Evolutionary conservation across 2,888 invertebrate genomes (phyloP), one percentile per base, ranked within the genome.

Genomic region (Eueremaeus valkanovi): DNA sequence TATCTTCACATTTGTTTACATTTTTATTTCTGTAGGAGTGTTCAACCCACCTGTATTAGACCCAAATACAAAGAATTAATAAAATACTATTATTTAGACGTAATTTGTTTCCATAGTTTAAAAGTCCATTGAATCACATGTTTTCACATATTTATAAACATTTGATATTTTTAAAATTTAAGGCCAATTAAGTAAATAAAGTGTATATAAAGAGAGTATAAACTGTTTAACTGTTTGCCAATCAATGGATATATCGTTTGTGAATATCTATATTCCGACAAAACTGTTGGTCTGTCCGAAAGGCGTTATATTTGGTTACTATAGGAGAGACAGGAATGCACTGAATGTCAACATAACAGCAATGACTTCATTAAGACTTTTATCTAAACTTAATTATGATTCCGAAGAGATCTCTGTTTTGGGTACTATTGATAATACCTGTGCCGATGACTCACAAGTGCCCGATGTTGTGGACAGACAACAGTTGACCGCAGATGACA

Each of bases 291-390:
- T 33, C 29, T 27, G 42, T 27, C 70, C 70, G 18, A 40, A 40
- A 13, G 70, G 70, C 3, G 24, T 70, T 13, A 1, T 70, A 13
- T 70, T 70, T n/a, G 70, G 70, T 13, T 70, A 70, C 18, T 70
- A 70, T 27, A 24, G 70, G 6, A 21, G n/a, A 27, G 70, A 70
- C 29, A 45, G 9, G n/a, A 70, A 18, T 27, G 18, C 45, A 11
- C 9, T 70, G 18, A 40, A 70, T 40, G 70, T 70, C 70, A 70
- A 70, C 70, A 70, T 70, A 27, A 70, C 70, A 3, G 70, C 70
- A 24, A 70, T 70, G 70, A 42, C 70, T 27, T 70, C 70, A 18
- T 27, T 70, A 16, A 29, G 45, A 29, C 21, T 70, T 24, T 18
- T 70, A 27, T 70, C 70, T 9, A 70, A 40, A 70, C 16, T 70